Evolutionary conservation across 2,113 vertebrate genomes (phyloP), one percentile per base, ranked within the genome.

Genomic region (Dipodomys spectabilis): DNA sequence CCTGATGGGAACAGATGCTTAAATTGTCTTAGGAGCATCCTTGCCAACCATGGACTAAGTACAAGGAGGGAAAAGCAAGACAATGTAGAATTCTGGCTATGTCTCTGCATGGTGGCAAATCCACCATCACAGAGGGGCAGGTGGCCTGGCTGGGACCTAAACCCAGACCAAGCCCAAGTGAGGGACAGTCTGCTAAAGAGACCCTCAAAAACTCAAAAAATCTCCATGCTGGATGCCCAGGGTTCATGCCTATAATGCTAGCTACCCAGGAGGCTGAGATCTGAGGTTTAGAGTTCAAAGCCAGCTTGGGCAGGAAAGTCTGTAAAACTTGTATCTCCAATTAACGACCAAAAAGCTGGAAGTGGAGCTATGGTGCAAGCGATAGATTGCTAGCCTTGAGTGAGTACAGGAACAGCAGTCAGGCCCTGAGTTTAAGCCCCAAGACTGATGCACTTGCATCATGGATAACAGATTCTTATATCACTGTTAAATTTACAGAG

Each of bases 41-140:
- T 27, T 32, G 9, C 30, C 12, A 62, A 39, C 25, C 2, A 11
- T 1, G 19, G 3, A 19, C 25, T 5, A 23, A n/a, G 44, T 0
- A 3, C 74, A 10, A 45, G 68, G 49, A 65, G 49, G 13, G 7
- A 7, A 32, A 22, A 8, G 27, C 22, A 1, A 0, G 4, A n/a
- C 78, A 35, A 44, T 13, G 23, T 49, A n/a, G 25, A 64, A 45
- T 10, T 1, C n/a, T 49, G 15, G 35, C 22, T n/a, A 2, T 13
- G 0, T 7, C 4, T 64, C 0, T 0, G 44, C 7, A 19, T 2
- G 23, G n/a, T 15, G 79, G 35, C 45, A 22, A 30, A 25, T 44
- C 27, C 7, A 1, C 27, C 22, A 5, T 45, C 1, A 0, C 0
- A 1, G n/a, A 20, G 45, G n/a, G 15, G 18, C 39, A 45, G 60